phyloP scores from a whole-genome alignment of 2,113 vertebrate genomes.

The Micromys minutus region DNA sequence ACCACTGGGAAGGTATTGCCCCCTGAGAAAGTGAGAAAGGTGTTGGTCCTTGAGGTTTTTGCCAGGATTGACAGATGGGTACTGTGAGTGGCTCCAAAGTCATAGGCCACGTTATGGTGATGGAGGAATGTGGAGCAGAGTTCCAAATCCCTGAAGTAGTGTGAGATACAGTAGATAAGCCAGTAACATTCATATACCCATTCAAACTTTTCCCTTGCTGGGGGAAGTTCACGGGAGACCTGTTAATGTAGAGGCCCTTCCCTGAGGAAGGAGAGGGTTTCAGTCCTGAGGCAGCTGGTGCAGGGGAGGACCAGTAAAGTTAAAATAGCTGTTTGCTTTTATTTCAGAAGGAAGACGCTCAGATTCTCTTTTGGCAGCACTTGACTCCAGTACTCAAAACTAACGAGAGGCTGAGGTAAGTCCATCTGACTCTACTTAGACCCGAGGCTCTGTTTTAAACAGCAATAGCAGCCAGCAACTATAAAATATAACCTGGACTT shows the following conservation, averaged over 20 bases:
- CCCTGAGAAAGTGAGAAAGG: constrained; percentile 85
- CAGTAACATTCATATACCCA: constrained; percentile 97
- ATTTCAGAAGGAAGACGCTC: constrained; percentile 82
- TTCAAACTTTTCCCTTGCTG: constrained; percentile 96
- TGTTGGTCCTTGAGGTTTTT: constrained; percentile 91
- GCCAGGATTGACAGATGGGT: constrained; percentile 83
- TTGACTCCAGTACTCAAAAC: constrained; percentile 52
- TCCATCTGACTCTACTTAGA: background rate
- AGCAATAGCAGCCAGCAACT: background rate
- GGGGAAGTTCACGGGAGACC: constrained; percentile 93
- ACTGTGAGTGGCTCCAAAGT: constrained; percentile 91
- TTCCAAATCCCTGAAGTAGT: constrained; percentile 91
- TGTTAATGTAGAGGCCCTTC: constrained; percentile 94
- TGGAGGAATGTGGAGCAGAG: constrained; percentile 88
- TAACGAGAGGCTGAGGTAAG: constrained; percentile 8
- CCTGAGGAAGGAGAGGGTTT: constrained; percentile 94
- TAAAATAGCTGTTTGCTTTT: constrained; percentile 97
- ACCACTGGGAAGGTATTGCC: constrained; percentile 94
- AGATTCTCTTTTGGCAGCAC: constrained; percentile 38
- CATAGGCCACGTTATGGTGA: constrained; percentile 87
- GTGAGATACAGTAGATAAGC: constrained; percentile 96
- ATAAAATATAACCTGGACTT: background rate
- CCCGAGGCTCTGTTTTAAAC: background rate
- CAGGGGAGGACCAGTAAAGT: constrained; percentile 93
- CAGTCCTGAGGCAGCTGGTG: constrained; percentile 96